Evolutionary conservation across 2,797 vertebrate species (phyloP).

Genomic region (Corythornis leucogaster): DNA sequence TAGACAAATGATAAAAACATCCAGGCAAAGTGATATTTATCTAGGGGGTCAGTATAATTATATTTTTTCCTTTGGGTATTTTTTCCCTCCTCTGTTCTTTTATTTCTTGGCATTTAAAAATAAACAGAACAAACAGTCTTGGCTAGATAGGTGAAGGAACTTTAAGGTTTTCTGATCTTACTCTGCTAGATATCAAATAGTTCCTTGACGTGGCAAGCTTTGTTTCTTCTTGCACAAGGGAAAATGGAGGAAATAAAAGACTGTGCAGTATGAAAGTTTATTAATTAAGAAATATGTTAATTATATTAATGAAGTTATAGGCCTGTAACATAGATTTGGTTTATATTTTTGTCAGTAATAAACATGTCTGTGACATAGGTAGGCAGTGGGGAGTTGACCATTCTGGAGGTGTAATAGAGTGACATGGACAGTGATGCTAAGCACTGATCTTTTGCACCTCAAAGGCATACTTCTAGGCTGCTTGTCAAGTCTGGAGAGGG

Average conservation of each 20-base stretch:
- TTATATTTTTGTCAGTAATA: background rate
- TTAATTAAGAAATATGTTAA: background rate
- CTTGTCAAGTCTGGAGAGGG: background rate
- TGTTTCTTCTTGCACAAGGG: background rate
- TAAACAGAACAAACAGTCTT: background rate
- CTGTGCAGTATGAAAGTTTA: background rate
- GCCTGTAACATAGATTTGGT: background rate
- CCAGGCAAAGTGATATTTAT: background rate
- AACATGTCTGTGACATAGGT: background rate
- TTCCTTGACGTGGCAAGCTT: background rate
- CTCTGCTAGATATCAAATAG: background rate
- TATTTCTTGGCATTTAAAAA: background rate
- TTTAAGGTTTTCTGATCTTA: background rate
- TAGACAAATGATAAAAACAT: background rate
- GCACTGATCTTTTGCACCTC: background rate
- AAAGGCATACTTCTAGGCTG: background rate
- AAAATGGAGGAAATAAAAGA: background rate
- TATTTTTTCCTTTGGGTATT: background rate
- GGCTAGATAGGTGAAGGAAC: background rate
- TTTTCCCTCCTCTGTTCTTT: background rate
- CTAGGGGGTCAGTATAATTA: background rate
- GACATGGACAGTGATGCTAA: background rate
- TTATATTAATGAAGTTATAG: background rate
- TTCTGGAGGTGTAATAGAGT: background rate
- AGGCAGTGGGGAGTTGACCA: background rate